phyloP scores from a whole-genome alignment of 2,113 vertebrate genomes.

The Rostratula benghalensis region DNA sequence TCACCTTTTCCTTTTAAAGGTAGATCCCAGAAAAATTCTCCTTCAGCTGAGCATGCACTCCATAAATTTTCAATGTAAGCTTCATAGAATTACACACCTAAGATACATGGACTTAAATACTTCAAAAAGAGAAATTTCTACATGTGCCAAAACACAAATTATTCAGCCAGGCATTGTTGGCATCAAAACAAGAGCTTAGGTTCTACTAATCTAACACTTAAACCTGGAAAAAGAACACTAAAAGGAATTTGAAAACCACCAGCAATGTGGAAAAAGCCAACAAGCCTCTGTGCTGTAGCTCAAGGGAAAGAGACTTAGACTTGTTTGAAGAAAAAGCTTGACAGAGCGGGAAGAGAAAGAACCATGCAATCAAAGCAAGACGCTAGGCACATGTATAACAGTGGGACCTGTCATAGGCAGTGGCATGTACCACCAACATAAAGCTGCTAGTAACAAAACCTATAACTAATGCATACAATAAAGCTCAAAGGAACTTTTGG shows the following conservation, averaged over 20 bases:
- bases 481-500: not conserved
- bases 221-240: not conserved
- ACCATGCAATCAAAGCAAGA: not conserved
- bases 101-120: not conserved
- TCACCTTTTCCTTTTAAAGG: not conserved
- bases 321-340: not conserved
- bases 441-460: not conserved
- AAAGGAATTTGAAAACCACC: not conserved
- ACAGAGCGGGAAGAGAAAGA: not conserved
- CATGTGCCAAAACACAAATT: not conserved
- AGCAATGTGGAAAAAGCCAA: not conserved
- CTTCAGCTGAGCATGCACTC: not conserved
- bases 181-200: not conserved
- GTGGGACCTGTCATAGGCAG: not conserved
- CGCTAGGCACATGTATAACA: accelerated
- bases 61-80: not conserved
- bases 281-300: accelerated
- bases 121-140: not conserved
- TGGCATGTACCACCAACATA: accelerated
- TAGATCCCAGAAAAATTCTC: not conserved
- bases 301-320: not conserved
- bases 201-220: not conserved
- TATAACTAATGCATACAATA: not conserved
- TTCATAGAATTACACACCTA: not conserved
- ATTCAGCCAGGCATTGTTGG: not conserved